Evolutionary conservation across 2,888 invertebrate genomes (phyloP), one percentile per base, ranked within the genome.

Genomic region (Folsomia candida): DNA sequence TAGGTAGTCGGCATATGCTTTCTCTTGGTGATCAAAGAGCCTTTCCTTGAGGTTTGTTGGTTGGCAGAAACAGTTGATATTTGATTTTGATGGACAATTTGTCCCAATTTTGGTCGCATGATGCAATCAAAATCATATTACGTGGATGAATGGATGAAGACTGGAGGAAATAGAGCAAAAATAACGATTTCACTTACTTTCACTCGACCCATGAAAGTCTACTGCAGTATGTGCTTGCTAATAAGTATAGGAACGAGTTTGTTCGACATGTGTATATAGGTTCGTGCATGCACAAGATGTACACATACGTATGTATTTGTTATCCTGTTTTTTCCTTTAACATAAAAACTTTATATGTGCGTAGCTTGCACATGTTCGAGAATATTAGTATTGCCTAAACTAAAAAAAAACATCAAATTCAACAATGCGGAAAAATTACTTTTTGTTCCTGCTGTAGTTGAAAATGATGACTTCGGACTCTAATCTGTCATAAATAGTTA

Each of bases 91-190:
- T 64, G 63, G 63, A n/a, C 25, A 51, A 64, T 64, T 64, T 64
- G 63, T 64, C 63, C 63, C 63, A 64, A 64, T 64, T 64, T 64
- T 37, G n/a, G 63, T n/a, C n/a, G 18, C 37, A 47, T 25, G 47
- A 24, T 64, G 63, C 63, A 64, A 64, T 64, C 63, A 51, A 64
- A 64, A 64, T 64, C 63, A 64, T 29, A 64, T 64, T 64, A 64
- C 51, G 9, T 64, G 63, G 63, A 64, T 51, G 63, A 47, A 37
- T 64, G 62, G 62, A 20, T 22, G 28, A 27, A 61, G 20, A 28
- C 28, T 28, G 54, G 54, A 54, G 54, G 54, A 54, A 54, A 54
- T 54, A 54, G 54, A 22, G 54, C 54, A 54, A 54, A 20, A 54
- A 47, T 47, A 47, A 54, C 54, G 20, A 54, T 54, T 54, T 18